Conservation (phyloP, 2,888 invertebrate species). For the Agriotes lineatus region DNA sequence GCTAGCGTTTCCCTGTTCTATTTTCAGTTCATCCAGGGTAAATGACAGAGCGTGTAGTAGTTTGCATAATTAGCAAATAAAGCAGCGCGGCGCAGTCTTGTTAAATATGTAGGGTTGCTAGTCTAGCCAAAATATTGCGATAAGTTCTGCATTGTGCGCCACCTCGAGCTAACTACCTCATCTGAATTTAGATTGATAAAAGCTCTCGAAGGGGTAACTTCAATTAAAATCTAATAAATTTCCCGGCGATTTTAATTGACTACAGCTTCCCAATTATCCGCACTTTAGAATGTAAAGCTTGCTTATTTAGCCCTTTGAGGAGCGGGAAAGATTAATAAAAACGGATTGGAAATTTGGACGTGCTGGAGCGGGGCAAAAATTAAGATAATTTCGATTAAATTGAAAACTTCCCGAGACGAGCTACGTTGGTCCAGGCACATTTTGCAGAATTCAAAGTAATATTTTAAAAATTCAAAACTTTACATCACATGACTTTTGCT, state of each 20-base stretch:
- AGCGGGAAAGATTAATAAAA: too few relatives aligned
- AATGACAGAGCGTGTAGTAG: neutral
- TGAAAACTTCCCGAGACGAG: too few relatives aligned
- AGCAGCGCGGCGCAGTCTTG: neutral
- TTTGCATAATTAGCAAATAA: neutral
- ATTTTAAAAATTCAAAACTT: too few relatives aligned
- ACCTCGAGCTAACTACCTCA: constrained; percentile 23
- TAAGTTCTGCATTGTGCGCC: constrained; percentile 7
- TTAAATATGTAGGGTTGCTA: constrained; percentile 1
- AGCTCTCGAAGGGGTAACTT: constrained; percentile 34
- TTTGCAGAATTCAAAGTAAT: too few relatives aligned
- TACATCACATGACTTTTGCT: too few relatives aligned
- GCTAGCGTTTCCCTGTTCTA: too few relatives aligned
- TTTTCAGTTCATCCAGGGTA: too few relatives aligned
- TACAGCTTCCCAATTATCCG: constrained; percentile 19
- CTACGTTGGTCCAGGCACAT: too few relatives aligned
- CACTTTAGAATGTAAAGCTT: constrained; percentile 4
- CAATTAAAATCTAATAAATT: constrained; percentile 39
- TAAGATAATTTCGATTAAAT: too few relatives aligned
- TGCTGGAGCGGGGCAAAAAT: too few relatives aligned
- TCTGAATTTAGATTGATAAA: constrained; percentile 40
- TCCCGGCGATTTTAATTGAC: constrained; percentile 21
- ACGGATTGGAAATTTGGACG: too few relatives aligned
- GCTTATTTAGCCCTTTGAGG: neutral
- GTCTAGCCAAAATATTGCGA: neutral